Conservation (phyloP, 2,888 invertebrate species). For the Disparrhopalites patrizii region DNA sequence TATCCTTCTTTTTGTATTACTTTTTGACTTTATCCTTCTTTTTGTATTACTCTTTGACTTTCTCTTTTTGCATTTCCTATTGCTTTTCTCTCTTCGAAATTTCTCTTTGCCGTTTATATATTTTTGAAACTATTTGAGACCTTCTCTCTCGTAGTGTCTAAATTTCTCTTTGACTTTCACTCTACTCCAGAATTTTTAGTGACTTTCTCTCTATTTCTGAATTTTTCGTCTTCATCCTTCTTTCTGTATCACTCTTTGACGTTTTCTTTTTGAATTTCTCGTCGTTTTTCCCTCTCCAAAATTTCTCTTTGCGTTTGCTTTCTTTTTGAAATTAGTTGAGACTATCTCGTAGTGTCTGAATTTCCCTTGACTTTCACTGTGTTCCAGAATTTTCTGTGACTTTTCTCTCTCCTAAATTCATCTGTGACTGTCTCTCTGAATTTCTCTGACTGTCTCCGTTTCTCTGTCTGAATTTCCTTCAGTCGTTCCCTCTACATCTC, state of each 20-base stretch:
- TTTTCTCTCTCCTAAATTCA: not conserved
- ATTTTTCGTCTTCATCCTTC: too few species aligned
- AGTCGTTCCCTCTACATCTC: too few species aligned
- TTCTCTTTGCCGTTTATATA: not conserved
- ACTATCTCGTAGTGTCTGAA: too few species aligned
- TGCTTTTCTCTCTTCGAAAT: not conserved
- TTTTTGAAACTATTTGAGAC: not conserved
- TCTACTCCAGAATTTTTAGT: too few species aligned
- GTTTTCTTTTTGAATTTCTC: not conserved
- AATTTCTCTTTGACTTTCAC: not conserved
- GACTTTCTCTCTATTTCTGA: too few species aligned
- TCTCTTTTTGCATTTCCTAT: not conserved
- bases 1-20: not conserved
- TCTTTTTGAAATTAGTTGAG: too few species aligned
- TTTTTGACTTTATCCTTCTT: not conserved
- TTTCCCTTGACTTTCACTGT: too few species aligned
- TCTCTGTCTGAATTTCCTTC: too few species aligned
- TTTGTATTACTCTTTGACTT: conserved; percentile 1
- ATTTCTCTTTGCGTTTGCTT: not conserved
- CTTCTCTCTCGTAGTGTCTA: not conserved
- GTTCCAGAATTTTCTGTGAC: not conserved
- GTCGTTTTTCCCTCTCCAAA: not conserved
- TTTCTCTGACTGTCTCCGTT: too few species aligned
- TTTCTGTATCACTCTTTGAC: not conserved
- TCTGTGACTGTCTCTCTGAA: not conserved